phyloP scores from a whole-genome alignment of 2,113 vertebrate genomes.

The Marcusenius ussheri region DNA sequence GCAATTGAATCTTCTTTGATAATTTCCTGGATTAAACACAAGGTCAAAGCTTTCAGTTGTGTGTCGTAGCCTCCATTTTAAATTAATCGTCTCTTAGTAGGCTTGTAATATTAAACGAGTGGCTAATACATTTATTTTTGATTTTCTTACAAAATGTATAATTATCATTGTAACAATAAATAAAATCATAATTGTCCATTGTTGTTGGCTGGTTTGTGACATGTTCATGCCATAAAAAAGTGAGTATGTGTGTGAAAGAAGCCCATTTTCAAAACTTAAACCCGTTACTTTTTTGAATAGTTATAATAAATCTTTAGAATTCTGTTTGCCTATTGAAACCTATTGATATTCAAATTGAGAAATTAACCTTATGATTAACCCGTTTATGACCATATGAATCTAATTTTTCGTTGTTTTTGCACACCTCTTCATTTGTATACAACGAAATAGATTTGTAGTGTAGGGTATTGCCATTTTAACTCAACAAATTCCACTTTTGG shows the following conservation, averaged over 20 bases:
- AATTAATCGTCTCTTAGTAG: conserved; percentile 16
- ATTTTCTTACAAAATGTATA: conserved; percentile 41
- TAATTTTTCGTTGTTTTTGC: not conserved
- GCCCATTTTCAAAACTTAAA: not conserved
- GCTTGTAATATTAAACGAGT: conserved; percentile 26
- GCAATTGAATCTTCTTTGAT: not conserved
- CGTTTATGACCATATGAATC: not conserved
- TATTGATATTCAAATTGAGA: not conserved
- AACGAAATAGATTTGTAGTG: not conserved
- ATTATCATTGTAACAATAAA: conserved; percentile 46
- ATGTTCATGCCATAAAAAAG: not conserved
- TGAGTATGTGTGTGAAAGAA: not conserved
- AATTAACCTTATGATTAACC: not conserved
- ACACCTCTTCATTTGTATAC: not conserved
- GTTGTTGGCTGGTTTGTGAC: not conserved
- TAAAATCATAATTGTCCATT: conserved; percentile 14
- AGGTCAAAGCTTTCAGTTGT: not conserved
- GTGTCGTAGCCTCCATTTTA: not conserved
- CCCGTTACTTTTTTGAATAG: not conserved
- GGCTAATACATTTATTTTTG: conserved; percentile 20
- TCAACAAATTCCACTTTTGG: not conserved
- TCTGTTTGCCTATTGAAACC: not conserved
- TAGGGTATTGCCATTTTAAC: not conserved
- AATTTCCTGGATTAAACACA: not conserved
- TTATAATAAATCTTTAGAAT: not conserved